Percentiles rank a stretch among this genome's conserved stretches.
phyloP scores from a whole-genome alignment of 2,113 vertebrate species.

The Puma concolor region DNA sequence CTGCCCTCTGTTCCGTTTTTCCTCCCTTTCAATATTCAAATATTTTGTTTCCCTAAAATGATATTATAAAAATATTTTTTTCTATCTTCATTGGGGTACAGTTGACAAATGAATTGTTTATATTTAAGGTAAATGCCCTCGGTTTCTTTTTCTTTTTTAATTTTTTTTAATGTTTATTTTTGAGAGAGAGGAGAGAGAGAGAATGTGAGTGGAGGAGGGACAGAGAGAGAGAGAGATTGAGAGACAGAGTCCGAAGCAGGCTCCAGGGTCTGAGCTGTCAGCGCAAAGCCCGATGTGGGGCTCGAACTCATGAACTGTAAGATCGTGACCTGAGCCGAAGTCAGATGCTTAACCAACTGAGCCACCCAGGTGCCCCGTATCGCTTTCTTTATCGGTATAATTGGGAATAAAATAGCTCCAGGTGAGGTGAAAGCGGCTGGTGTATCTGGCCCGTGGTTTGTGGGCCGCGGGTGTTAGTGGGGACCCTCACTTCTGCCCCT shows the following conservation, averaged over 20 bases:
- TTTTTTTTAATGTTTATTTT: no score
- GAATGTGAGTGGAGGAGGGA: no score
- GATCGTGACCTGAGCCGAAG: no score
- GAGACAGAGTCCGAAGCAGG: no score
- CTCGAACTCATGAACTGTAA: no score
- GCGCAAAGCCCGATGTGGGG: no score
- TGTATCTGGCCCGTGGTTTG: fast-evolving
- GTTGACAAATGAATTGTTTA: not conserved
- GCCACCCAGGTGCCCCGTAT: no score
- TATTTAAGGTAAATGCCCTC: not conserved
- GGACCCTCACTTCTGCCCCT: not conserved
- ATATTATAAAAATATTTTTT: not conserved
- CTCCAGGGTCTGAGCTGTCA: no score
- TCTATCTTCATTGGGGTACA: not conserved
- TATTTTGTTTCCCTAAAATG: not conserved
- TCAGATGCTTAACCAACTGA: no score
- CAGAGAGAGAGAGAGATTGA: no score
- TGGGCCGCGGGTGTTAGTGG: not conserved
- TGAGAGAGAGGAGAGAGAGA: no score
- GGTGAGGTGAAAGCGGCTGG: not conserved
- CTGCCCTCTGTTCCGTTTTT: not conserved
- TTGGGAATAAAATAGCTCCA: not conserved
- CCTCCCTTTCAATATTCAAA: not conserved
- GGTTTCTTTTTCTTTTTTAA: not conserved
- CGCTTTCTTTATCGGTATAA: not conserved